Evolutionary conservation across 30 jellyfish, hydroid and myxozoan species (phyloP).

Genomic region (Chrysaora quinquecirrha): DNA sequence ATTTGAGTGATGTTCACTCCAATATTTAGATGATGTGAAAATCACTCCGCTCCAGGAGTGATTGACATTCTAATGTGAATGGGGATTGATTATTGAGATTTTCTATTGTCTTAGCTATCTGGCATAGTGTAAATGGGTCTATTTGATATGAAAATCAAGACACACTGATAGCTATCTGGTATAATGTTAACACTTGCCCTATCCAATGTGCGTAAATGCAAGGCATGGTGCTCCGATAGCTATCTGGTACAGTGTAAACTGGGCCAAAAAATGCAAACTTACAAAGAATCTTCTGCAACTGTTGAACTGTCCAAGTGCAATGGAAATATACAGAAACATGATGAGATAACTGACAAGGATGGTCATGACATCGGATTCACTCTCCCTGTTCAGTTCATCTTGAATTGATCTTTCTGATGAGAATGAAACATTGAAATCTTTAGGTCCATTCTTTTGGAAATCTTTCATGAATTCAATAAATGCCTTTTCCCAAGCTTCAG

Average conservation of each 20-base stretch:
- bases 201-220: too few species aligned
- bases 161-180: too few species aligned
- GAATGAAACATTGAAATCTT: conserved; percentile 74
- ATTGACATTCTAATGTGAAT: not conserved
- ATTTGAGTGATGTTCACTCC: too few species aligned
- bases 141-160: too few species aligned
- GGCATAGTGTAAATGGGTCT: too few species aligned
- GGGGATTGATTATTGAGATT: not conserved
- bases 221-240: too few species aligned
- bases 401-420: conserved; percentile 97
- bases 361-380: conserved; percentile 86
- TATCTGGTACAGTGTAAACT: too few species aligned
- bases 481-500: conserved; percentile 97
- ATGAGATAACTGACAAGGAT: conserved; percentile 84
- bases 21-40: too few species aligned
- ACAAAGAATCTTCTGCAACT: conserved; percentile 72
- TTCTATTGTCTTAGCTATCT: too few species aligned
- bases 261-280: conserved; percentile 41
- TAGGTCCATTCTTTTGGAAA: conserved; percentile 74
- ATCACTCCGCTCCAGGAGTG: too few species aligned
- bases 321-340: conserved; percentile 92
- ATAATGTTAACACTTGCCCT: too few species aligned
- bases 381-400: conserved; percentile 91
- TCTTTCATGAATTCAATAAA: conserved; percentile 72
- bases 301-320: conserved; percentile 91